Base-by-base conservation (phyloP, 2,113 vertebrate species). In the Psophia crepitans region DNA sequence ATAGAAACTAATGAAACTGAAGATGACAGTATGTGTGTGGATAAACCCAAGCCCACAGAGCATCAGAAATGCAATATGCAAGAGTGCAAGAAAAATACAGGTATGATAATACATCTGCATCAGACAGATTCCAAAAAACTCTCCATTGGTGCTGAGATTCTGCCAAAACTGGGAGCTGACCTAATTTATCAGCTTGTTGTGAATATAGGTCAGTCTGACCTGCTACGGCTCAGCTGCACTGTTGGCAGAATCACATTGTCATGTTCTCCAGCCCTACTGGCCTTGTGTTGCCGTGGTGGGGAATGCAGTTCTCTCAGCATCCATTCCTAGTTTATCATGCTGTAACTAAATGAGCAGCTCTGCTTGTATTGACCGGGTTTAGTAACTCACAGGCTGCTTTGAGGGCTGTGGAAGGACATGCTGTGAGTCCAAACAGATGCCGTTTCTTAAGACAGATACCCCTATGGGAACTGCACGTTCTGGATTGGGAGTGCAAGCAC, bases 1-100 rank as follows among this genome's bases (percentile, higher is more conserved):
- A 84, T 65, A n/a, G 97, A 98, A 90, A 95, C 94, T 35, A 96
- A 80, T 58, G 68, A 89, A 79, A 96, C 94, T 3, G 84, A 98
- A 84, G 87, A 92, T 41, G 65, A 57, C 22, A 97, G 78, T 49
- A 44, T 91, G 39, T 99, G 98, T 71, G n/a, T 96, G 78, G 87
- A 95, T 6, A 86, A 97, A 77, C 32, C 79, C 57, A 98, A 94
- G 73, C 98, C 98, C 54, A 71, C 35, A 20, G 93, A 96, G 30
- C 64, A 95, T 17, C 97, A 96, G 89, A 95, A 95, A 33, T 99
- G 98, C 95, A 97, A 93, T 89, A 80, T 77, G 22, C 97, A 97
- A 53, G 93, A 96, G 19, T 99, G 98, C 87, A 79, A 37, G 30
- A 97, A 58, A 70, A 96, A 30, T 65, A n/a, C 95, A 80, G 98